Conservation (phyloP, 2,888 invertebrate species). For the Clanis bilineata region DNA sequence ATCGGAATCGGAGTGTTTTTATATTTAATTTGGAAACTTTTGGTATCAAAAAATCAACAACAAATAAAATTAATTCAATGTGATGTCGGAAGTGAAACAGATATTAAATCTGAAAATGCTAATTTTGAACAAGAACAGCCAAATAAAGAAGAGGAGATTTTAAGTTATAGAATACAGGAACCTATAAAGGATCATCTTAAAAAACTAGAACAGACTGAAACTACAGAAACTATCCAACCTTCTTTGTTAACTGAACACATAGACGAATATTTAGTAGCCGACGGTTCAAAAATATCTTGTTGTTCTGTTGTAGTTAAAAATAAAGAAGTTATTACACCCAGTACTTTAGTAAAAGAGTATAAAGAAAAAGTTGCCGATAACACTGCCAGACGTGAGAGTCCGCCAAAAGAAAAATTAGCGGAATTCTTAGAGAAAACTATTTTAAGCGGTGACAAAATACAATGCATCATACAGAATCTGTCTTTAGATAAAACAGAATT, state of each 20-base stretch:
- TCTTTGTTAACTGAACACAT: not conserved
- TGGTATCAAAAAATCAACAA: constrained; percentile 38
- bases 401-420: constrained; percentile 70
- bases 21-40: constrained; percentile 66
- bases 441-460: constrained; percentile 71
- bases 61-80: constrained; percentile 26
- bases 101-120: constrained; percentile 9
- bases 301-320: constrained; percentile 18
- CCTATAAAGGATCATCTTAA: not conserved
- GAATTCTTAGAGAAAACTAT: constrained; percentile 75
- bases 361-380: constrained; percentile 42
- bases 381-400: constrained; percentile 59
- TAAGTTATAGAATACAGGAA: not conserved
- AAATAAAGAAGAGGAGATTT: not conserved
- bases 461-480: constrained; percentile 71
- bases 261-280: not conserved
- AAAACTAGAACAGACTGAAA: not conserved
- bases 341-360: constrained; percentile 44
- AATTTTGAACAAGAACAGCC: not conserved
- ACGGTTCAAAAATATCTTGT: constrained; percentile 1
- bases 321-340: constrained; percentile 37
- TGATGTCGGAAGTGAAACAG: constrained; percentile 17
- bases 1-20: constrained; percentile 62
- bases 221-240: not conserved
- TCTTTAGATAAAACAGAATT: constrained; percentile 59